Conservation (phyloP, 2,888 invertebrate species). For the Synergus gifuensis region DNA sequence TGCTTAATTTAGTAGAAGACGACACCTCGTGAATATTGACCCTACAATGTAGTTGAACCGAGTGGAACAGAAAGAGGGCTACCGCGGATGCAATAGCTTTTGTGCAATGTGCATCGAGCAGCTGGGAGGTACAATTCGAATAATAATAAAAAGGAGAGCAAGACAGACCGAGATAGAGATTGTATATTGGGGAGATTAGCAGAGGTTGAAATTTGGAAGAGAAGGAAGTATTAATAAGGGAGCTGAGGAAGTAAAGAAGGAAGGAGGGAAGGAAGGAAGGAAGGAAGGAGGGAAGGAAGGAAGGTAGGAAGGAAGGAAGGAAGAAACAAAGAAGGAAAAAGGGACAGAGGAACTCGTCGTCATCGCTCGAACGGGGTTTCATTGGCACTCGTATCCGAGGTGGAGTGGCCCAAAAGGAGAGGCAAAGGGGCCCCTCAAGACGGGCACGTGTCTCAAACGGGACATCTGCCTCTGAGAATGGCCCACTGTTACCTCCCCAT, state of each 20-base stretch:
- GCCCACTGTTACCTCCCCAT: constrained; percentile 71
- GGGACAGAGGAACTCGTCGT: constrained; percentile 44
- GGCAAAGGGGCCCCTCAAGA: constrained; percentile 51
- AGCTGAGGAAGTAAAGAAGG: constrained; percentile 45
- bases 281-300: constrained; percentile 40
- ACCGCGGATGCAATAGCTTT: constrained; percentile 39
- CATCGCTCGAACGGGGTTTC: constrained; percentile 50
- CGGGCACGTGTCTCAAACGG: constrained; percentile 67
- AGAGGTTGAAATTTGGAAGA: constrained; percentile 33
- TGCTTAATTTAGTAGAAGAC: constrained; percentile 19
- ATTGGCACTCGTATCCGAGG: constrained; percentile 56
- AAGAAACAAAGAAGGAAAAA: constrained; percentile 47
- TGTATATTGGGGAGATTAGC: constrained; percentile 49
- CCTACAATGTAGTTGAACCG: constrained; percentile 42
- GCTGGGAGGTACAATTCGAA: constrained; percentile 35
- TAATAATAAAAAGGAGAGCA: constrained; percentile 33
- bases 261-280: constrained; percentile 47
- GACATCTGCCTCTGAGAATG: constrained; percentile 71
- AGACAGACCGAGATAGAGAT: constrained; percentile 6
- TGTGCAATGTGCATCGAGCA: constrained; percentile 39
- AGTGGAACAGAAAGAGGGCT: constrained; percentile 30
- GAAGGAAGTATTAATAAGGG: constrained; percentile 38
- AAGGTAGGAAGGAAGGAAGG: constrained; percentile 45
- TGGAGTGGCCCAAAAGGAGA: constrained; percentile 43
- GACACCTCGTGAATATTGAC: constrained; percentile 30